phyloP scores from a whole-genome alignment of 2,888 invertebrate species.

The Mellilla xanthometata region DNA sequence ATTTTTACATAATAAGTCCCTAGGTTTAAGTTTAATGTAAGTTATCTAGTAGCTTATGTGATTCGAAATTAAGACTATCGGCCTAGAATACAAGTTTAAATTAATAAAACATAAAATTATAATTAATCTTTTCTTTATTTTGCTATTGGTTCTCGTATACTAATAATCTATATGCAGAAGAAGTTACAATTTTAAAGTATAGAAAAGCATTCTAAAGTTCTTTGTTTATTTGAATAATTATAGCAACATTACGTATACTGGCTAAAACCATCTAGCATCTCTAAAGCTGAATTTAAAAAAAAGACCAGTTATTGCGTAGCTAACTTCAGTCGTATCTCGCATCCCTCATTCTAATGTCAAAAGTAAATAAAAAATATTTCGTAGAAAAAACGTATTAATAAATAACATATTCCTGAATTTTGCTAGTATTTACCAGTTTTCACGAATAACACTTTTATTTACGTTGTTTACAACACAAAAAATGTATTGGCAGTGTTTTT shows the following conservation, averaged over 20 bases:
- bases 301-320: constrained; percentile 16
- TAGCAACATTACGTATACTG: constrained; percentile 25
- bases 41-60: too few species aligned
- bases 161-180: too few species aligned
- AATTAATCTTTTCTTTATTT: too few species aligned
- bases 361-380: constrained; percentile 64
- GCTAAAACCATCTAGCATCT: background rate
- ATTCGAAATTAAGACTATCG: too few species aligned
- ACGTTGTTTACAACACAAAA: constrained; percentile 41
- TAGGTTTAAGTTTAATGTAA: too few species aligned
- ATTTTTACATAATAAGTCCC: too few species aligned
- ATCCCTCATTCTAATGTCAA: constrained; percentile 69
- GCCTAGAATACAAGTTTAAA: too few species aligned
- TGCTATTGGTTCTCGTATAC: too few species aligned
- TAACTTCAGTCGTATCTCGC: constrained; percentile 52
- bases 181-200: too few species aligned
- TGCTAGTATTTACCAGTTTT: constrained; percentile 50
- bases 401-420: constrained; percentile 40
- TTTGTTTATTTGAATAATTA: too few species aligned
- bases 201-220: too few species aligned
- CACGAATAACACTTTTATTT: constrained; percentile 47
- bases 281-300: background rate
- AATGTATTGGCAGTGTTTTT: constrained; percentile 44
- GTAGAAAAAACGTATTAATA: constrained; percentile 29
- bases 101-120: too few species aligned